Evolutionary conservation across 2,113 vertebrate species (phyloP), one percentile per base, ranked within the genome.

Genomic region (Hypocryptadius cinnamomeus): DNA sequence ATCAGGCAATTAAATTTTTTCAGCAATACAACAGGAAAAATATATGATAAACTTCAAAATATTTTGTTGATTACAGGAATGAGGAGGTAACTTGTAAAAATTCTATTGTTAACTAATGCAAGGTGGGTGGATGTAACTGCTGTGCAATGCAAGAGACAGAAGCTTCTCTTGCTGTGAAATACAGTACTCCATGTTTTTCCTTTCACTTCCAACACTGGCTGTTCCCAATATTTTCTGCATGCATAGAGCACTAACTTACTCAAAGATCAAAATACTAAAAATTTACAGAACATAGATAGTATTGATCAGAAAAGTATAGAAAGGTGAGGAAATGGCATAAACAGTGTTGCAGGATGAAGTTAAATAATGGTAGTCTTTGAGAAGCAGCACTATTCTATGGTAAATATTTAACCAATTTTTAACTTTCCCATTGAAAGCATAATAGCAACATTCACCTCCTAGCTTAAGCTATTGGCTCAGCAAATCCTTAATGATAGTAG

Each of bases 161-260:
- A 71, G 19, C 13, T 9, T 59, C 13, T 35, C 48, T 27, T 63
- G n/a, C 17, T 40, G 5, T 40, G 47, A 65, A 42, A 8, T 24
- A 37, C 24, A 0, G 0, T 18, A 53, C 3, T 6, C 19, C 1
- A 0, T 10, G 3, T 25, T 80, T 85, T 92, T 42, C 23, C 24
- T 68, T 54, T 72, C 28, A 31, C 50, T 69, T 50, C 31, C n/a
- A 59, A 56, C 2, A 15, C 13, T 31, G 17, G 3, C 13, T 6
- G 5, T 65, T 85, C 20, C 13, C 21, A n/a, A 2, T 56, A 31
- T 37, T 56, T 71, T 20, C 12, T 72, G 13, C 3, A 13, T 51
- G 13, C 13, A 40, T 3, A 59, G 2, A 16, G 5, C 15, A n/a
- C 7, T 59, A 21, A 37, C 53, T 59, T 74, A 45, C 16, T 63